These are phyloP conservation scores for Linepithema humile DNA, from an alignment of 1,140 invertebrate genomes.

Conservation along the genomic window DNA sequence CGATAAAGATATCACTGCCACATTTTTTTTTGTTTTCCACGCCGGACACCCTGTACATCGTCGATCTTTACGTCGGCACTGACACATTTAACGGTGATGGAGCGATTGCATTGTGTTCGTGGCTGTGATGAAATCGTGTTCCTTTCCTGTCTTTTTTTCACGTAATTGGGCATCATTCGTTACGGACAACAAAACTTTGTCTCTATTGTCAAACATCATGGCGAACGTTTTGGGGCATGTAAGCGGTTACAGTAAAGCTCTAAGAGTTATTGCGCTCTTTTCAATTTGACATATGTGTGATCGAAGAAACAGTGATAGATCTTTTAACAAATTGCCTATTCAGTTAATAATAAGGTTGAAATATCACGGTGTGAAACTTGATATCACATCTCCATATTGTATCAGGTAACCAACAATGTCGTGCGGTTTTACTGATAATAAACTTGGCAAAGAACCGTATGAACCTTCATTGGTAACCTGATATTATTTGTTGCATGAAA, in stretches of 20 bases:
- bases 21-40: conserved; percentile 4
- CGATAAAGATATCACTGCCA: conserved; percentile 24
- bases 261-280: conserved; percentile 43
- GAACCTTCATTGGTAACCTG: no score
- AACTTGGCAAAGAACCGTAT: no score
- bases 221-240: conserved; percentile 36
- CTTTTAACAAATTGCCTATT: neutral
- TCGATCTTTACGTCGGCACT: conserved; percentile 43
- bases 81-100: conserved; percentile 49
- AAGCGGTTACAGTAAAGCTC: conserved; percentile 44
- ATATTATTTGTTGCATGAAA: no score
- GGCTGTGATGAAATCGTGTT: conserved; percentile 51
- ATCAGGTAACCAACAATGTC: no score
- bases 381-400: neutral
- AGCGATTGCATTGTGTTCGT: conserved; percentile 50
- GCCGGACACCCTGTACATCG: conserved; percentile 3
- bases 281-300: neutral
- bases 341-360: conserved; percentile 1
- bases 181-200: conserved; percentile 37
- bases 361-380: neutral
- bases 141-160: conserved; percentile 52
- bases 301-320: conserved; percentile 21
- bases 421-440: no score
- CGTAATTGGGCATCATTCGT: conserved; percentile 55
- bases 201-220: conserved; percentile 37